Base-by-base conservation (phyloP, 1,140 invertebrate genomes). In the Phymorhynchus buccinoides region DNA sequence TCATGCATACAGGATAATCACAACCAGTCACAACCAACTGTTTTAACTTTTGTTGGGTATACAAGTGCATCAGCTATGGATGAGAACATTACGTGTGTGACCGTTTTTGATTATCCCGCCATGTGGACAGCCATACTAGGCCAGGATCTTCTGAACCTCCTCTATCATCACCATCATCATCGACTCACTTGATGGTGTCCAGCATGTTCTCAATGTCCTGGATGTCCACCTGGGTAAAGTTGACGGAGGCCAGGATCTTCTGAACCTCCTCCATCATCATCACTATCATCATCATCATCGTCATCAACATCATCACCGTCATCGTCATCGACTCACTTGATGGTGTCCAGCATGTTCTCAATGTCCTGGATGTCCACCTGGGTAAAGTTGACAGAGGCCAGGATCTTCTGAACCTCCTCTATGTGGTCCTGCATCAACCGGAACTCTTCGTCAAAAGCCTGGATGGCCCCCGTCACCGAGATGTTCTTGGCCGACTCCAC, bases 391-490 rank as follows among this genome's bases (percentile, higher is more conserved):
- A 95, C 94, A 91, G 96, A 97, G 71, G 96, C 94, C n/a, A 99
- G 94, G 41, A 97, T 94, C 75, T 94, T 93, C 88, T 96, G 94
- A 1, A 99, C 96, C 90, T 97, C 96, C 62, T 96, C 94, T 83
- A 99, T 94, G 90, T 96, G 96, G 41, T 96, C 95, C 89, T 98
- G 96, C 96, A 99, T 97, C 87, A 96, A 95, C 88, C 97, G 96
- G 94, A 99, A 99, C 93, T 98, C 97, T 88, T 96, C 95, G 4
- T 97, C 97, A 90, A 99, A 99, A 0, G 97, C 98, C 71, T 98
- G 98, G 22, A 97, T 97, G 14, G 97, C 97, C 77, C 98, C 98
- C 84, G 97, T 96, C 88, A 97, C 96, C 91, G 98, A 98, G 79
- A 99, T 98, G 90, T 97, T 96, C 84, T 96, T 96, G n/a, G 97